A percentile compares a stretch with the other conserved stretches of the same genome.
phyloP scores from a whole-genome alignment of 2,888 invertebrate genomes.

The Chrysodeixis includens region DNA sequence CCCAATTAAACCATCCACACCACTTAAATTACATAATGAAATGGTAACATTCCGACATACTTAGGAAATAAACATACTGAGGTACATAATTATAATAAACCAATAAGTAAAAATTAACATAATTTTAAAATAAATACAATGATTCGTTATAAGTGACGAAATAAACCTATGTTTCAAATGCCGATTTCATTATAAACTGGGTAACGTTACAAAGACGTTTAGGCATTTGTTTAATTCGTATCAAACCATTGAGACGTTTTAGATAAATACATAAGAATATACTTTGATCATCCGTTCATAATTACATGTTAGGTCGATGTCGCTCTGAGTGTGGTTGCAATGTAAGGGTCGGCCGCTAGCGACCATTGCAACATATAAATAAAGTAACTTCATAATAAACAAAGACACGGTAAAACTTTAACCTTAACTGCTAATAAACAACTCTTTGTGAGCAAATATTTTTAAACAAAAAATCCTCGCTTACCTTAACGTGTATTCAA shows the following conservation, averaged over 20 bases:
- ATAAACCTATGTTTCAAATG: background rate
- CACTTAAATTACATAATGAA: constrained; percentile 46
- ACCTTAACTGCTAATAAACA: constrained; percentile 77
- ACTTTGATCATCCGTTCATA: constrained; percentile 10
- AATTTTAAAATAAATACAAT: constrained; percentile 20
- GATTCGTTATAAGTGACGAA: background rate
- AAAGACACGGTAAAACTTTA: constrained; percentile 70
- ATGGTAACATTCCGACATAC: constrained; percentile 53
- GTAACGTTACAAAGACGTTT: no score
- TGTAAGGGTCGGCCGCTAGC: constrained; percentile 22
- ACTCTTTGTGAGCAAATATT: constrained; percentile 67
- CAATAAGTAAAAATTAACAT: constrained; percentile 20
- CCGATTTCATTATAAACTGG: no score
- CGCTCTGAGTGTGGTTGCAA: constrained; percentile 54
- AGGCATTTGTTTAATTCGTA: no score
- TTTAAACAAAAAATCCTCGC: constrained; percentile 49
- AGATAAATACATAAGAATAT: background rate
- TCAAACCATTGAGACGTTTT: no score
- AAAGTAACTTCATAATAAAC: constrained; percentile 51
- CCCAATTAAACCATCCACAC: constrained; percentile 36
- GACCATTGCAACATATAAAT: constrained; percentile 46
- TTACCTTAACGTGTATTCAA: constrained; percentile 33
- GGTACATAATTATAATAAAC: constrained; percentile 17
- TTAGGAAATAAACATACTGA: constrained; percentile 19
- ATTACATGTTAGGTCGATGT: constrained; percentile 9